A percentile compares a stretch with the other conserved stretches of the same genome.
Evolutionary conservation across 2,113 vertebrate species (phyloP).

Genomic region (Hystrix brachyura): DNA sequence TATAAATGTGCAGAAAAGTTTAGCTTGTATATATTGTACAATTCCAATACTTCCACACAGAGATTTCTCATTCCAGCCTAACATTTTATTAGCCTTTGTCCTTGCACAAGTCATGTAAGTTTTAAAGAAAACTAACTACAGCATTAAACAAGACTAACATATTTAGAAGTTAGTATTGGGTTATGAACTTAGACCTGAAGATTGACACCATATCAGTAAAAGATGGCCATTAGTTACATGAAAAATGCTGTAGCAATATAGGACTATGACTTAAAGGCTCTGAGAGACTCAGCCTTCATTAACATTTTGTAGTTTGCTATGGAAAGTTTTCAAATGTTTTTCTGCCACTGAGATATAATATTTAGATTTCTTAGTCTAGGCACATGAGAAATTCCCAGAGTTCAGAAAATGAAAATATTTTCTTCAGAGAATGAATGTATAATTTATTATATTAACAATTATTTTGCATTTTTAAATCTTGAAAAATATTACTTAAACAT

Average conservation of each 20-base stretch:
- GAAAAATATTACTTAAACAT: neutral
- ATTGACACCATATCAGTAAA: neutral
- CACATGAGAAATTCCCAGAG: neutral
- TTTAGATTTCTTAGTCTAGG: neutral
- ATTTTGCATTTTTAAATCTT: neutral
- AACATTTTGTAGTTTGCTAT: neutral
- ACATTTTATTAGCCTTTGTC: neutral
- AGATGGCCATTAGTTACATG: neutral
- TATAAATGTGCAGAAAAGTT: neutral
- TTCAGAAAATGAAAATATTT: neutral
- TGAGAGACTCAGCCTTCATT: neutral
- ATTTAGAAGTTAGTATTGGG: neutral
- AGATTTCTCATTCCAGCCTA: neutral
- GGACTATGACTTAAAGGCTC: neutral
- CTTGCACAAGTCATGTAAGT: neutral
- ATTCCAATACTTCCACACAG: neutral
- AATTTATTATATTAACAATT: slow-evolving; percentile 13
- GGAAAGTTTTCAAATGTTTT: neutral
- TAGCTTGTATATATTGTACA: neutral
- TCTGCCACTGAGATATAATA: neutral
- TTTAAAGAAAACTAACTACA: neutral
- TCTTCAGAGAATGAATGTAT: neutral
- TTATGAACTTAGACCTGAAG: neutral
- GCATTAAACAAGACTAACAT: neutral
- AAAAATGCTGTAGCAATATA: neutral